A percentile compares a stretch with the other conserved stretches of the same genome.
Evolutionary conservation across 2,888 invertebrate species (phyloP).

Genomic region (Eupithecia abbreviata): DNA sequence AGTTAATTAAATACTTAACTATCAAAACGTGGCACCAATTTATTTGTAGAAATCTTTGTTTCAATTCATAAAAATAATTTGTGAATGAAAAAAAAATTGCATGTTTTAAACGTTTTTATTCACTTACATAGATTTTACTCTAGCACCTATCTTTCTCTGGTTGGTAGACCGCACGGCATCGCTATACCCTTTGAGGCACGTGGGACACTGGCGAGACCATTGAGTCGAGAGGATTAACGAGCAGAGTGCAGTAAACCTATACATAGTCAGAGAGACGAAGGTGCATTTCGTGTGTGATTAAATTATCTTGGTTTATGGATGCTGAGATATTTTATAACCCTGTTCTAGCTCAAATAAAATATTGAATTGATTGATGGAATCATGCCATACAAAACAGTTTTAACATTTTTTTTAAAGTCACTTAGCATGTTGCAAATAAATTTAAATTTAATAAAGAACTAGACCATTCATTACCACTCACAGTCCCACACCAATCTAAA

Average conservation of each 20-base stretch:
- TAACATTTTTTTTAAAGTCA: no score
- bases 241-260: constrained; percentile 30
- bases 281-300: neutral
- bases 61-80: neutral
- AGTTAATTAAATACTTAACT: neutral
- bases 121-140: neutral
- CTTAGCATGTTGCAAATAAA: no score
- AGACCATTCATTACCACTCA: neutral
- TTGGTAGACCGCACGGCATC: constrained; percentile 7
- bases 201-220: constrained; percentile 22
- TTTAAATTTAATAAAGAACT: neutral
- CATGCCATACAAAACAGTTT: no score
- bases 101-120: neutral
- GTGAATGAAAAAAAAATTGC: neutral
- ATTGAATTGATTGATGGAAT: neutral
- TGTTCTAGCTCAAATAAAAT: neutral
- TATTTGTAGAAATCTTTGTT: no score
- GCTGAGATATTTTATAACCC: neutral
- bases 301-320: neutral
- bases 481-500: neutral
- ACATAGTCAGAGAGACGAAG: neutral
- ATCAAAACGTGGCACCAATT: no score
- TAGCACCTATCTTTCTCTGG: neutral
- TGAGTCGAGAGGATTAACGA: constrained; percentile 33
- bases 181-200: constrained; percentile 21